Evolutionary conservation across 2,113 vertebrate species (phyloP).

Genomic region (Melanerpes aurifrons): DNA sequence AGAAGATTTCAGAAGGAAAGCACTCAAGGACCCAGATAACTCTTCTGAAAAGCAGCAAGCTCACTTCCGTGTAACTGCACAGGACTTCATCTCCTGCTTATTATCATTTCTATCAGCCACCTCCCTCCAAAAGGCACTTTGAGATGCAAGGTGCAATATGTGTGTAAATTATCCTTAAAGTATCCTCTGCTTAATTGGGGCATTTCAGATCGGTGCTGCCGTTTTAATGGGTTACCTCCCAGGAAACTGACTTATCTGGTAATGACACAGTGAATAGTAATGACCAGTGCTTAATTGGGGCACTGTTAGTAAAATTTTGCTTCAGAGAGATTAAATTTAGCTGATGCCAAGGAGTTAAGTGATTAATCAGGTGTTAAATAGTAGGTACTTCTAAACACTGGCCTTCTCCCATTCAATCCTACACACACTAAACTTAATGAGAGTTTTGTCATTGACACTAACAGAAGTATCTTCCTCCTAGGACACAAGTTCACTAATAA

Average conservation of each 20-base stretch:
- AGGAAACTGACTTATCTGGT: constrained; percentile 53
- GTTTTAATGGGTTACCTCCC: constrained; percentile 55
- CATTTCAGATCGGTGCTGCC: constrained; percentile 31
- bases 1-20: background rate
- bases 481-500: background rate
- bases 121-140: constrained; percentile 16
- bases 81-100: background rate
- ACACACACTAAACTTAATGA: constrained; percentile 26
- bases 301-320: constrained; percentile 42
- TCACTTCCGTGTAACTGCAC: background rate
- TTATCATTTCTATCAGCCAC: background rate
- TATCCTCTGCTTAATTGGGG: constrained; percentile 38
- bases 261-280: constrained; percentile 57
- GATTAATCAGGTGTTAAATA: constrained; percentile 59
- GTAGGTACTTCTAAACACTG: background rate
- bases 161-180: constrained; percentile 52
- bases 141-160: constrained; percentile 22
- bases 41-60: background rate
- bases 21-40: background rate
- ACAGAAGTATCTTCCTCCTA: background rate
- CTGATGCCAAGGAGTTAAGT: constrained; percentile 43
- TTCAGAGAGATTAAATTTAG: constrained; percentile 59
- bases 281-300: constrained; percentile 47
- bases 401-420: background rate
- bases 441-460: constrained; percentile 15